phyloP scores from a whole-genome alignment of 2,888 invertebrate species.

The Aphrophora alni region DNA sequence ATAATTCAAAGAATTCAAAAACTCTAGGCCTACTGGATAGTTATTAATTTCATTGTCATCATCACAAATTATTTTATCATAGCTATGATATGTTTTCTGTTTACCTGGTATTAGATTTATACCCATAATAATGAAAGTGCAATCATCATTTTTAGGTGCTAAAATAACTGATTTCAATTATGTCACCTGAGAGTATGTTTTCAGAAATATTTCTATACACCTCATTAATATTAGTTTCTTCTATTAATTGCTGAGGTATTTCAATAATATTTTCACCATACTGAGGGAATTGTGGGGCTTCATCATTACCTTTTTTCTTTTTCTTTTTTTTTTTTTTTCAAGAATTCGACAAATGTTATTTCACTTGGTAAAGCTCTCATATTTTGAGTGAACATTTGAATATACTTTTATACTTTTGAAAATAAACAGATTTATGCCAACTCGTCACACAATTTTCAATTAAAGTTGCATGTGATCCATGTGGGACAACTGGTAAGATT shows the following conservation, averaged over 20 bases:
- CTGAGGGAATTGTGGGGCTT: too few species aligned
- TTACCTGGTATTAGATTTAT: background rate
- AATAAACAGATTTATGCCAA: background rate
- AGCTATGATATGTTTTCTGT: background rate
- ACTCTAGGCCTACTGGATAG: too few species aligned
- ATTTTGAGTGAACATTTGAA: slow-evolving; percentile 9
- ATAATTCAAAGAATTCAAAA: too few species aligned
- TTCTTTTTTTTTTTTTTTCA: too few species aligned
- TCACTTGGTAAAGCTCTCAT: background rate
- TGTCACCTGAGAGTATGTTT: slow-evolving; percentile 9
- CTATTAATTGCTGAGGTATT: background rate
- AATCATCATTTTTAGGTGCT: slow-evolving; percentile 12
- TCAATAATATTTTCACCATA: background rate
- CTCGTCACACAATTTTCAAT: background rate
- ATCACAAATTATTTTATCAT: too few species aligned
- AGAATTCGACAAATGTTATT: background rate
- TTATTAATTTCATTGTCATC: too few species aligned
- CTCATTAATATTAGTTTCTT: background rate
- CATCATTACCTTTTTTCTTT: too few species aligned
- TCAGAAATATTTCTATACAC: slow-evolving; percentile 1
- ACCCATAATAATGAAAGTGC: background rate
- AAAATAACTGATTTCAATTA: slow-evolving; percentile 16
- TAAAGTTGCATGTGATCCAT: slow-evolving; percentile 2
- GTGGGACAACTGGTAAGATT: slow-evolving; percentile 2
- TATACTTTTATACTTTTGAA: background rate